Percentiles rank a stretch among this genome's conserved stretches.
Conservation (phyloP, 2,113 vertebrate species). For the Sitta europaea region DNA sequence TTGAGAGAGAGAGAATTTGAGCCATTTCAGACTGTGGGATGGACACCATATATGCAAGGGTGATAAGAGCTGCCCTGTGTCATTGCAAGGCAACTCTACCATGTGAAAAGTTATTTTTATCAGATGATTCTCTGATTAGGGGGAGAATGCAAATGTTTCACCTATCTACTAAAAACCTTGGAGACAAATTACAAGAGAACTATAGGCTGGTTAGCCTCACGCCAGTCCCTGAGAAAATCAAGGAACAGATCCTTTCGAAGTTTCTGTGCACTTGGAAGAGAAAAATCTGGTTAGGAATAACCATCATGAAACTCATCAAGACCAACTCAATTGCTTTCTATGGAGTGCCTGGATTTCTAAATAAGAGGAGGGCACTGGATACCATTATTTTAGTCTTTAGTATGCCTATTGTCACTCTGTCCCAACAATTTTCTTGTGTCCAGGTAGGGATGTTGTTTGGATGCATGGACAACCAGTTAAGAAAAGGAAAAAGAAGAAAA, state of each 20-base stretch:
- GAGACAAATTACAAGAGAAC: background rate
- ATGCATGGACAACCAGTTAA: background rate
- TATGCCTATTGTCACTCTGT: background rate
- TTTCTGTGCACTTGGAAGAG: background rate
- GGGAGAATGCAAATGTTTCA: background rate
- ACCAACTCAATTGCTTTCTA: background rate
- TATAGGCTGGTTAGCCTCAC: background rate
- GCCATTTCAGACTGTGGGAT: accelerated
- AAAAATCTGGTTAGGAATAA: background rate
- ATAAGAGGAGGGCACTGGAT: background rate
- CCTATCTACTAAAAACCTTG: background rate
- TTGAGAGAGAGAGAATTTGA: background rate
- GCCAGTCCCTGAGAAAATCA: background rate
- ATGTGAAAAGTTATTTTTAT: background rate
- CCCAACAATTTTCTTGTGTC: background rate
- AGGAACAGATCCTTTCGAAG: background rate
- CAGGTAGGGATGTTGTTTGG: background rate
- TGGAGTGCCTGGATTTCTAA: background rate
- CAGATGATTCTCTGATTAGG: background rate
- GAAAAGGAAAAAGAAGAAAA: background rate
- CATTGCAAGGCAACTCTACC: background rate
- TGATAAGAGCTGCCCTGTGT: background rate
- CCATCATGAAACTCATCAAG: background rate
- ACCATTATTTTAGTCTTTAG: background rate
- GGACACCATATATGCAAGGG: background rate